Percentiles rank a stretch among this genome's conserved stretches.
These are phyloP conservation scores for Emydocephalus ijimae DNA, from an alignment of 2,113 vertebrate genomes.

Conservation along the genomic window DNA sequence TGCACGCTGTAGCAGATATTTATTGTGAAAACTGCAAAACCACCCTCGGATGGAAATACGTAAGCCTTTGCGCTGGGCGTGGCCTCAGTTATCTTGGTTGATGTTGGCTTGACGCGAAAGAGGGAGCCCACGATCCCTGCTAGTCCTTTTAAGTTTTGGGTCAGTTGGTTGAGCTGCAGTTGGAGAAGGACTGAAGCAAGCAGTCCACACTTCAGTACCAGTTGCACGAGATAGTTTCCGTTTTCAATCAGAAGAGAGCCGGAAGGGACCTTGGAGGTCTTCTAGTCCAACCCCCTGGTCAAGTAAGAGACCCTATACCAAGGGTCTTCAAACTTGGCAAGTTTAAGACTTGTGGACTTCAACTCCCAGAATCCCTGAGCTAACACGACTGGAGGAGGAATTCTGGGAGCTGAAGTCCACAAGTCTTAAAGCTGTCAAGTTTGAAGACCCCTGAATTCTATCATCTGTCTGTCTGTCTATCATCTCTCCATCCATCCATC, in stretches of 20 bases:
- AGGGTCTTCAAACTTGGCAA: too few relatives aligned
- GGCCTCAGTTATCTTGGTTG: neutral
- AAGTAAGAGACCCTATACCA: neutral
- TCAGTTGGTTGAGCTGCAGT: neutral
- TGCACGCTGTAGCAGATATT: conserved; percentile 98
- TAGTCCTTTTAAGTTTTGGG: neutral
- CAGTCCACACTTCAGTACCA: neutral
- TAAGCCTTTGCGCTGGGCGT: conserved; percentile 66
- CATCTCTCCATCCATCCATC: too few relatives aligned
- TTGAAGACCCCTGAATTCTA: too few relatives aligned
- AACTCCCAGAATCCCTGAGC: too few relatives aligned
- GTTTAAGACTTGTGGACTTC: too few relatives aligned
- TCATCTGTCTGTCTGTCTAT: too few relatives aligned
- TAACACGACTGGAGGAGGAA: too few relatives aligned
- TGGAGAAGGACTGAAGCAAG: neutral
- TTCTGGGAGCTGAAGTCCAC: too few relatives aligned
- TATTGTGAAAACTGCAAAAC: conserved; percentile 99
- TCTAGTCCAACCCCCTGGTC: neutral
- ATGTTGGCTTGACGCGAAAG: neutral
- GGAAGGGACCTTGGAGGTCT: neutral
- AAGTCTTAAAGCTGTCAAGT: too few relatives aligned
- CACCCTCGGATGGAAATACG: conserved; percentile 99
- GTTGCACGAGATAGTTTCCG: neutral
- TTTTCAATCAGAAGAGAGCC: neutral
- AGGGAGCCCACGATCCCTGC: neutral